Percentiles rank a stretch among this genome's conserved stretches.
These are phyloP conservation scores for Leucozona laternaria DNA, from an alignment of 2,888 invertebrate genomes.

Conservation along the genomic window DNA sequence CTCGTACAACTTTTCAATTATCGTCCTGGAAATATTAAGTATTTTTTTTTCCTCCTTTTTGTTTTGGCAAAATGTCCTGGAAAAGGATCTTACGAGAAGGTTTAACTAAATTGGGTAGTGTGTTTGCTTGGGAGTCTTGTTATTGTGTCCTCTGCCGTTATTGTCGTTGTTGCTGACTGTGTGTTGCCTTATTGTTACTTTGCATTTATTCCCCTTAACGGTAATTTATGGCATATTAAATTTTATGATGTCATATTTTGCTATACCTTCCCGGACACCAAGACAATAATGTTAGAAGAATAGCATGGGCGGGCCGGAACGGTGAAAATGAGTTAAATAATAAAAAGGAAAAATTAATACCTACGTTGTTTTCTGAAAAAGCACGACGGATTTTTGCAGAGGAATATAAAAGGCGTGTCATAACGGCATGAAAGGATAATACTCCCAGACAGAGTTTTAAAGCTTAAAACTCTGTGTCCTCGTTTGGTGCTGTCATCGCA, in stretches of 20 bases:
- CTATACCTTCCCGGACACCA: slow-evolving; percentile 60
- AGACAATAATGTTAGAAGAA: slow-evolving; percentile 28
- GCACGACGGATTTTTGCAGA: not conserved
- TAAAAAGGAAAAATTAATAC: slow-evolving; percentile 41
- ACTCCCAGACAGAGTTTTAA: slow-evolving; percentile 56
- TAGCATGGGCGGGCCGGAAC: not conserved
- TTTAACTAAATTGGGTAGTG: slow-evolving; percentile 14
- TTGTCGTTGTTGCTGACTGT: slow-evolving; percentile 39
- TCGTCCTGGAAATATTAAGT: slow-evolving; percentile 72
- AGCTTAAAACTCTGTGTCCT: slow-evolving; percentile 69
- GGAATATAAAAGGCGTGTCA: slow-evolving; percentile 57
- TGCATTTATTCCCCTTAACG: slow-evolving; percentile 72
- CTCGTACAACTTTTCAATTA: slow-evolving; percentile 75
- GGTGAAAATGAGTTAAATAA: slow-evolving; percentile 49
- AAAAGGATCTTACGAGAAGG: slow-evolving; percentile 37
- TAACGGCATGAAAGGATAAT: slow-evolving; percentile 70
- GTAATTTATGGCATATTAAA: slow-evolving; percentile 82
- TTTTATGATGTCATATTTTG: slow-evolving; percentile 80
- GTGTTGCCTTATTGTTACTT: slow-evolving; percentile 56
- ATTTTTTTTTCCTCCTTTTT: slow-evolving; percentile 27
- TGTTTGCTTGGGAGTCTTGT: slow-evolving; percentile 29
- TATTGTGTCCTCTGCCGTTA: slow-evolving; percentile 57
- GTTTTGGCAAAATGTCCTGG: slow-evolving; percentile 48
- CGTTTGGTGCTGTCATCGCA: slow-evolving; percentile 54
- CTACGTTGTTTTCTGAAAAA: not conserved